Percentiles rank a stretch among this genome's conserved stretches.
Evolutionary conservation across 2,888 invertebrate genomes (phyloP).

Genomic region (Acronicta psi): DNA sequence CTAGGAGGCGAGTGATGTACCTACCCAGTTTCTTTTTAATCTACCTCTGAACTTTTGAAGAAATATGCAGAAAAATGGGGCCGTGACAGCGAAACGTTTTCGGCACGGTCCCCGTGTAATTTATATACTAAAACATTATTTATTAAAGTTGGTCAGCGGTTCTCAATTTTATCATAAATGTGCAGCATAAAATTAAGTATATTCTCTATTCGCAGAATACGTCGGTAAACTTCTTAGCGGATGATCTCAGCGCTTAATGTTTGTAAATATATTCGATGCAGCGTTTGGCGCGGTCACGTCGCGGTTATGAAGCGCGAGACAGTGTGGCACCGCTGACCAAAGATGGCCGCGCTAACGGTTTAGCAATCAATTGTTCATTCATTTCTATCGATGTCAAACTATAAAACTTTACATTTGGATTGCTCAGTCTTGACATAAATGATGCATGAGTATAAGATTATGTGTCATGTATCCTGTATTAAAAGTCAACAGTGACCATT

Average conservation of each 20-base stretch:
- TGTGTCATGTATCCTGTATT: conserved; percentile 8
- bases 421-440: conserved; percentile 27
- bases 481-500: neutral
- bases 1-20: too few relatives aligned
- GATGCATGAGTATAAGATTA: conserved; percentile 31
- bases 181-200: conserved; percentile 26
- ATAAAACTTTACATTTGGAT: conserved; percentile 47
- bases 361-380: conserved; percentile 36
- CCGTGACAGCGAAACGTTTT: too few relatives aligned
- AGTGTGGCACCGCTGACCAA: conserved; percentile 51
- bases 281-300: conserved; percentile 28
- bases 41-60: too few relatives aligned
- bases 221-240: conserved; percentile 45
- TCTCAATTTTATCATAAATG: conserved; percentile 35
- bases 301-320: conserved; percentile 41
- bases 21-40: too few relatives aligned
- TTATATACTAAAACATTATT: neutral
- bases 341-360: conserved; percentile 27
- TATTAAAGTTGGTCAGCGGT: conserved; percentile 33
- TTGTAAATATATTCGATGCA: conserved; percentile 44
- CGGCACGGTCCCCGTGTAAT: too few relatives aligned
- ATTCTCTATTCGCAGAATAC: conserved; percentile 56
- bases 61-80: too few relatives aligned
- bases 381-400: conserved; percentile 23
- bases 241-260: conserved; percentile 64